Evolutionary conservation across 2,113 vertebrate species (phyloP).

Genomic region (Phainopepla nitens): DNA sequence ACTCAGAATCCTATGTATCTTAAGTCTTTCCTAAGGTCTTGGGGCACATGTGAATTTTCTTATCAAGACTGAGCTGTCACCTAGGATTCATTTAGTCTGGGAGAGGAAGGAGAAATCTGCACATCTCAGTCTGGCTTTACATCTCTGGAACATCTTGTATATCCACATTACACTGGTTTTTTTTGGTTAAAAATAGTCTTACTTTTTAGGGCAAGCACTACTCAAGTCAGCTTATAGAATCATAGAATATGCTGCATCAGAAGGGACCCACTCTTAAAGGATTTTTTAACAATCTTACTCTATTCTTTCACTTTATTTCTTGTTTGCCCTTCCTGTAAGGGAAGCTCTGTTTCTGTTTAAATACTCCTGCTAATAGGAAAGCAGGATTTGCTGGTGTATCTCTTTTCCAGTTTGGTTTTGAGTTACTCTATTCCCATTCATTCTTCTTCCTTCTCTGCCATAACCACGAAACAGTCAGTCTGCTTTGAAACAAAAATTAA

Average conservation of each 20-base stretch:
- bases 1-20: not conserved
- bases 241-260: not conserved
- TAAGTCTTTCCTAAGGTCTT: not conserved
- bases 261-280: not conserved
- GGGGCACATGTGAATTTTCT: not conserved
- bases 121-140: accelerated
- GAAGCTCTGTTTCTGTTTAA: not conserved
- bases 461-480: not conserved
- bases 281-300: not conserved
- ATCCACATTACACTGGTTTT: not conserved
- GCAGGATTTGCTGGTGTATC: not conserved
- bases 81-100: not conserved
- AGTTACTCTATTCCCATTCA: not conserved
- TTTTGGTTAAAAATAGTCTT: not conserved
- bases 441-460: not conserved
- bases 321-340: not conserved
- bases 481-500: not conserved
- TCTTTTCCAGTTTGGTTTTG: not conserved
- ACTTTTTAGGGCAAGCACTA: not conserved
- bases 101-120: not conserved
- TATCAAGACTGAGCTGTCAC: not conserved
- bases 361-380: not conserved
- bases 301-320: not conserved
- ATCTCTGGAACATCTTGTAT: not conserved
- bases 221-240: not conserved